These are phyloP conservation scores for Nebria salina DNA, from an alignment of 2,888 invertebrate species.

Conservation along the genomic window DNA sequence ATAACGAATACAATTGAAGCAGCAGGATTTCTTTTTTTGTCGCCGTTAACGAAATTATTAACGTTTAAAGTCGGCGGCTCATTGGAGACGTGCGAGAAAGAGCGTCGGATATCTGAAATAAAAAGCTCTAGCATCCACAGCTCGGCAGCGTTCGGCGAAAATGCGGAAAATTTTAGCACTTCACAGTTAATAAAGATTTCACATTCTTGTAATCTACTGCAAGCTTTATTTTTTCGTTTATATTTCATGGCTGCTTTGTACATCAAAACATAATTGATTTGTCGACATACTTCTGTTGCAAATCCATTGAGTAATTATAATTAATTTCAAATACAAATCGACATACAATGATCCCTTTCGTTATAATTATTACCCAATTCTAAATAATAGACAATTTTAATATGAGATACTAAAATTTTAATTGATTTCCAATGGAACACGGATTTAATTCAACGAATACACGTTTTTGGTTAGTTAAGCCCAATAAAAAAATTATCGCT, in stretches of 20 bases:
- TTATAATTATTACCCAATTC: too few species aligned
- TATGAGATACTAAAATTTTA: too few species aligned
- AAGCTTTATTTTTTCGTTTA: conserved; percentile 16
- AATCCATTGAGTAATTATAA: too few species aligned
- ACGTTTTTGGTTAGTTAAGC: too few species aligned
- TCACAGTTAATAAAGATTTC: conserved; percentile 40
- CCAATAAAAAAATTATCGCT: too few species aligned
- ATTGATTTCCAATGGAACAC: too few species aligned
- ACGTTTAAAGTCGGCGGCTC: conserved; percentile 24
- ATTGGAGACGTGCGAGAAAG: conserved; percentile 13
- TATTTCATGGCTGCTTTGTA: not conserved
- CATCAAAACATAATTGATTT: not conserved
- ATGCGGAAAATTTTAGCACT: conserved; percentile 30
- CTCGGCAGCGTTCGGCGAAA: conserved; percentile 12
- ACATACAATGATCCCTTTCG: too few species aligned
- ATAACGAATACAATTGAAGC: not conserved
- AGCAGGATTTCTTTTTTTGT: not conserved
- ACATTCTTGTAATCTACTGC: conserved; percentile 26
- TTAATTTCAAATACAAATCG: too few species aligned
- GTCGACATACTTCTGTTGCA: too few species aligned
- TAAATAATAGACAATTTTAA: too few species aligned
- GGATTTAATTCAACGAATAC: too few species aligned
- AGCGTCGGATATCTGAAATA: not conserved
- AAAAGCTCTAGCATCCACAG: not conserved
- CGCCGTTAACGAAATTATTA: conserved; percentile 24